These are phyloP conservation scores for Acleris literana DNA, from an alignment of 2,888 invertebrate species.

Conservation along the genomic window DNA sequence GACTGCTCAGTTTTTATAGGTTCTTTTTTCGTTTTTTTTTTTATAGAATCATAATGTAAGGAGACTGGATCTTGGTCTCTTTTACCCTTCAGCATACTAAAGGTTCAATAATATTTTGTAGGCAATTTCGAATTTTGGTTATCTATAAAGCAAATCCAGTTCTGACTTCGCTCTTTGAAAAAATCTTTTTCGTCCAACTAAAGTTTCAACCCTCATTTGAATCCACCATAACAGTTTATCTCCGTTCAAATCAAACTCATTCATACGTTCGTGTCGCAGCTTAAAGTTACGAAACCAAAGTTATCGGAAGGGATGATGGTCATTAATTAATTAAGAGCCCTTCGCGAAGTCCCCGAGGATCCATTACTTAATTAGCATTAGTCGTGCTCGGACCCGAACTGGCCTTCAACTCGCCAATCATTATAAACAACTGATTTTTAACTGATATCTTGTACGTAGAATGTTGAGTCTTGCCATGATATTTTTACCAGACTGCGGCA, in stretches of 20 bases:
- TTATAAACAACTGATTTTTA: slow-evolving; percentile 21
- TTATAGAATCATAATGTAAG: too few species aligned
- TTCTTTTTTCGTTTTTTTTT: too few species aligned
- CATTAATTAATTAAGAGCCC: slow-evolving; percentile 81
- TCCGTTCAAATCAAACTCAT: slow-evolving; percentile 16
- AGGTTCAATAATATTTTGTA: too few species aligned
- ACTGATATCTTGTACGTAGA: background rate
- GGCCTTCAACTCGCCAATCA: slow-evolving; percentile 12
- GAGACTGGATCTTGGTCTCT: too few species aligned
- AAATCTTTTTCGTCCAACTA: too few species aligned
- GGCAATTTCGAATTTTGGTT: too few species aligned
- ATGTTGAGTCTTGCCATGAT: too few species aligned
- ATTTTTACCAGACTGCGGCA: too few species aligned
- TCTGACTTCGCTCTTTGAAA: too few species aligned
- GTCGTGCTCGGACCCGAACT: slow-evolving; percentile 46
- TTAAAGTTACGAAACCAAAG: slow-evolving; percentile 62
- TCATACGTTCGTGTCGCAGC: slow-evolving; percentile 35
- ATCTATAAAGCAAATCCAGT: too few species aligned
- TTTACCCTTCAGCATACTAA: too few species aligned
- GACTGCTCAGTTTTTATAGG: too few species aligned
- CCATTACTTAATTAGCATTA: slow-evolving; percentile 80
- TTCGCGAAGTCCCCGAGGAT: slow-evolving; percentile 70
- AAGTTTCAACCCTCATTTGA: background rate
- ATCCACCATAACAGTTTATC: slow-evolving; percentile 21
- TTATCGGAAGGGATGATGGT: slow-evolving; percentile 70